Conservation (phyloP, 2,113 vertebrate species). For the Tympanuchus pallidicinctus region DNA sequence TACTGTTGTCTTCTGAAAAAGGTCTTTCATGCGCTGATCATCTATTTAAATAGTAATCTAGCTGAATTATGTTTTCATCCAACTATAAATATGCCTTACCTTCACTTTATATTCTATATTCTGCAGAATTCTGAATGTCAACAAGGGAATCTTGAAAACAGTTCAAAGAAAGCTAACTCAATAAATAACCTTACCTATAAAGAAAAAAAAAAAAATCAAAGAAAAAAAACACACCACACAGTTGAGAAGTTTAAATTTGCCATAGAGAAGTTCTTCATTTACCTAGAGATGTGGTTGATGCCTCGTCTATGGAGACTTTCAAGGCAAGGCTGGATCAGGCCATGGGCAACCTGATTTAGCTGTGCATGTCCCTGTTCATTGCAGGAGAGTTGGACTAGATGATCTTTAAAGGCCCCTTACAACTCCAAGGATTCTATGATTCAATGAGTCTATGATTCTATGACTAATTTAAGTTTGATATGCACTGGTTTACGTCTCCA, state of each 20-base stretch:
- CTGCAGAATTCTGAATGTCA: background rate
- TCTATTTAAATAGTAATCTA: background rate
- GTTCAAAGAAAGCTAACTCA: background rate
- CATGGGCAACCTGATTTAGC: too few species aligned
- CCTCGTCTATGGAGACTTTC: too few species aligned
- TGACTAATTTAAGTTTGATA: background rate
- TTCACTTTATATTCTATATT: background rate
- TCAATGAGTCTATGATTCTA: too few species aligned
- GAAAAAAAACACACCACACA: background rate
- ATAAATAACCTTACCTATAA: background rate
- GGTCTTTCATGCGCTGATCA: background rate
- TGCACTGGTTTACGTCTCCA: background rate
- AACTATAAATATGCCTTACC: background rate
- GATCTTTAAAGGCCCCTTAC: too few species aligned
- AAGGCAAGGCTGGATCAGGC: too few species aligned
- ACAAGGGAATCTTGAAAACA: background rate
- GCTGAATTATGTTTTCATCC: background rate
- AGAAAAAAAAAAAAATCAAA: background rate
- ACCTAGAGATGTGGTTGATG: too few species aligned
- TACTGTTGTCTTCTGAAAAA: background rate
- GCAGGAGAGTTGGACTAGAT: too few species aligned
- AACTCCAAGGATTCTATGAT: too few species aligned
- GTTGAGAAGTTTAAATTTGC: background rate
- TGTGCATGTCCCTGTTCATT: too few species aligned
- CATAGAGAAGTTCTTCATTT: background rate